phyloP scores from a whole-genome alignment of 2,797 vertebrate species.

The Sebastes steindachneri region DNA sequence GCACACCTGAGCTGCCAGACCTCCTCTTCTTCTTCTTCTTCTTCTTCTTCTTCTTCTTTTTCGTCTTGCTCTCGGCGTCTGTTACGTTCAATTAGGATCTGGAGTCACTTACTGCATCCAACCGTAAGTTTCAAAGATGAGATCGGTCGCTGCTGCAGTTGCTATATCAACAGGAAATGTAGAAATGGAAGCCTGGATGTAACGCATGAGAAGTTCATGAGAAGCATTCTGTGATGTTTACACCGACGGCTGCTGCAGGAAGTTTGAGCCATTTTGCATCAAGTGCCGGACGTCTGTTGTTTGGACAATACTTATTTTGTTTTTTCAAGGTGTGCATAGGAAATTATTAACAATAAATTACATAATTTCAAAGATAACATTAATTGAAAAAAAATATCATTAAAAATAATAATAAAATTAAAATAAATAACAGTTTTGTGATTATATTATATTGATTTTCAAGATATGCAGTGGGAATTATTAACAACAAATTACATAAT shows the following conservation, averaged over 20 bases:
- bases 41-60: background rate
- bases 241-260: constrained; percentile 3
- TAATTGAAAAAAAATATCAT: too few relatives aligned
- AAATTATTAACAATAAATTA: too few relatives aligned
- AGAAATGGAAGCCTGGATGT: background rate
- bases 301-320: too few relatives aligned
- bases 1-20: constrained; percentile 27
- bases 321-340: too few relatives aligned
- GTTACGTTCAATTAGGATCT: constrained; percentile 57
- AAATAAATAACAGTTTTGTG: too few relatives aligned
- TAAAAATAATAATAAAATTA: too few relatives aligned
- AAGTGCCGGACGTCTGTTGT: too few relatives aligned
- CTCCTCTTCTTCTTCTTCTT: background rate
- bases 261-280: constrained; percentile 7
- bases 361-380: too few relatives aligned
- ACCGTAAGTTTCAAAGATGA: constrained; percentile 40
- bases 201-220: accelerated
- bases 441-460: too few relatives aligned
- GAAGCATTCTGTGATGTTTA: background rate
- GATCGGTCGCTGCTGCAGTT: background rate
- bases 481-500: too few relatives aligned
- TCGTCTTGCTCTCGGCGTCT: background rate
- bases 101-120: constrained; percentile 62
- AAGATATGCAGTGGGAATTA: too few relatives aligned
- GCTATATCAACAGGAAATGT: background rate